Evolutionary conservation across 2,888 invertebrate genomes (phyloP).

Genomic region (Apamea monoglypha): DNA sequence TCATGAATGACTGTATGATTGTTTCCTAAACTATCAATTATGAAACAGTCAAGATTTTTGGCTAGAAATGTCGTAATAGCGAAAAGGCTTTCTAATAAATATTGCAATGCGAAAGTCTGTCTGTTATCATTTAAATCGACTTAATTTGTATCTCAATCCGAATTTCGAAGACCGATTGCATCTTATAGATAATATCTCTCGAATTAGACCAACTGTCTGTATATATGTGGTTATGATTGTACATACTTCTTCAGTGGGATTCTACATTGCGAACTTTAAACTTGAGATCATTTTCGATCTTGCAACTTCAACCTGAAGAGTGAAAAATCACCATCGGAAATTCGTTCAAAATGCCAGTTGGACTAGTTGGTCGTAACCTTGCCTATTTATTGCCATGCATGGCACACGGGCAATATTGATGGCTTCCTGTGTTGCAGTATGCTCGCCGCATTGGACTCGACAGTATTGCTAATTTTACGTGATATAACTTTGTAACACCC

Average conservation of each 20-base stretch:
- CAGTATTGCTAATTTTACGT: constrained; percentile 32
- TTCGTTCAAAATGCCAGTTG: constrained; percentile 56
- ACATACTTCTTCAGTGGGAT: not conserved
- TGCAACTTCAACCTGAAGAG: constrained; percentile 12
- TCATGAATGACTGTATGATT: constrained; percentile 34
- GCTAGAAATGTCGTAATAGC: not conserved
- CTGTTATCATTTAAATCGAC: not conserved
- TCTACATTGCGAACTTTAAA: constrained; percentile 6
- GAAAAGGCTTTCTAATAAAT: constrained; percentile 5
- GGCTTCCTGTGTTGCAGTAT: constrained; percentile 73
- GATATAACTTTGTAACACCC: not conserved
- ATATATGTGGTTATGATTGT: not conserved
- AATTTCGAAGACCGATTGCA: not conserved
- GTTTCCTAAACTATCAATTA: constrained; percentile 31
- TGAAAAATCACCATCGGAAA: constrained; percentile 10
- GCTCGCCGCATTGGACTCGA: constrained; percentile 36
- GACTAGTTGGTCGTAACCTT: constrained; percentile 73
- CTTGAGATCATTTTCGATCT: not conserved
- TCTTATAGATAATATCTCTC: constrained; percentile 18
- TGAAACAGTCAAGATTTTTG: constrained; percentile 16
- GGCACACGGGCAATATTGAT: constrained; percentile 75
- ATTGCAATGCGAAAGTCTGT: constrained; percentile 1
- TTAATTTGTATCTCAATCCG: not conserved
- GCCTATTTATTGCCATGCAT: constrained; percentile 74
- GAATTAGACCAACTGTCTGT: not conserved